Base-by-base conservation (phyloP, 2,113 vertebrate genomes). In the Oreochromis spilurus region DNA sequence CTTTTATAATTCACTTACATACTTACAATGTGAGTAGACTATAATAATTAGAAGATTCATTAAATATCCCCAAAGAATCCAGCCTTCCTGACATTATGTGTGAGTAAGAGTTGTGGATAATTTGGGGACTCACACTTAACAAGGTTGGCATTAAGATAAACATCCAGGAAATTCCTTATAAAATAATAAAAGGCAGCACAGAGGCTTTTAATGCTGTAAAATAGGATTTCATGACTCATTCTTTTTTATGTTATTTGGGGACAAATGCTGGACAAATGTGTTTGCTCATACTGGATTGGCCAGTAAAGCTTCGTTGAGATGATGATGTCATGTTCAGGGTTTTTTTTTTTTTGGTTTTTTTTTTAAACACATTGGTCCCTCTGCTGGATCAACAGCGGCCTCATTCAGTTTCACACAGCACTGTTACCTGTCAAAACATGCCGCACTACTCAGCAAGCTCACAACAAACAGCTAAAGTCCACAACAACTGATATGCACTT, bases 401-500 rank as follows among this genome's bases (percentile, higher is more conserved):
- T 43, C 36, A 80, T 58, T 58, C 53, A 3, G 16, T 24, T 67
- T 67, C 12, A 67, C 29, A 53, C 72, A n/a, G 26, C 3, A 34
- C n/a, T 52, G 38, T 26, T 60, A 45, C 24, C 54, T 81, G 38
- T 60, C 55, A 45, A 26, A 21, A 82, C 45, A 82, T 14, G 24
- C 9, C 1, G 0, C 10, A 14, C 40, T 3, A 14, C 19, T 31
- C 26, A 11, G 43, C 19, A 48, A 0, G 26, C 12, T 0, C 17
- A 26, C 7, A 67, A 24, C 24, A 60, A 6, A 67, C 4, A 52
- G n/a, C 81, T 82, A 6, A 52, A n/a, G 4, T 34, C 3, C 53
- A 58, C 79, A 57, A 11, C 14, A 81, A 58, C 8, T 52, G 26
- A 31, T 52, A 45, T 52, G 24, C 26, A 52, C 26, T 11, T 19